A percentile compares a stretch with the other conserved stretches of the same genome.
Conservation (phyloP, 2,113 vertebrate genomes). For the Brachypodius melanocephalos region DNA sequence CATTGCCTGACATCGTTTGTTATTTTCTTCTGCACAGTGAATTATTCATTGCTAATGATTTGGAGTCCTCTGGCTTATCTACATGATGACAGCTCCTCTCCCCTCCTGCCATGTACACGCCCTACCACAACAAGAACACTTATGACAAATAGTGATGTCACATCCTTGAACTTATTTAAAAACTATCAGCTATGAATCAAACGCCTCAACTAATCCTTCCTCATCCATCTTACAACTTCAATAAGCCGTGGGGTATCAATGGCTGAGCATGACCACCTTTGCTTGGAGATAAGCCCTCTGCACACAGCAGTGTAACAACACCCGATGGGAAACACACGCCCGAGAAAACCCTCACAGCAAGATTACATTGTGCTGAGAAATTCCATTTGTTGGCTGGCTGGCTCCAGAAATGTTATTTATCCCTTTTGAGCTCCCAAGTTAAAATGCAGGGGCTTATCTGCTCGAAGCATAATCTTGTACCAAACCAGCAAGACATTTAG, state of each 20-base stretch:
- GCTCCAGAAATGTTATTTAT: constrained; percentile 45
- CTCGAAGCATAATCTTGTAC: constrained; percentile 22
- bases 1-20: not conserved
- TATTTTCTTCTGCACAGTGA: not conserved
- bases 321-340: not conserved
- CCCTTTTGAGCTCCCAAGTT: constrained; percentile 31
- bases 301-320: not conserved
- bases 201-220: not conserved
- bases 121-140: not conserved
- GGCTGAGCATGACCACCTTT: not conserved
- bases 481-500: constrained; percentile 11
- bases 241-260: not conserved
- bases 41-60: constrained; percentile 45
- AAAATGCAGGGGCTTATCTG: constrained; percentile 45
- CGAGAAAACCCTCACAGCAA: not conserved
- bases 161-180: not conserved
- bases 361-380: constrained; percentile 19
- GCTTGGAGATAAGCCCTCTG: not conserved
- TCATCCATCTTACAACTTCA: not conserved
- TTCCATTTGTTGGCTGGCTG: constrained; percentile 32
- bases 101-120: not conserved
- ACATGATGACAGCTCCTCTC: not conserved
- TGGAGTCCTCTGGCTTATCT: constrained; percentile 5
- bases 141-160: constrained; percentile 33
- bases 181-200: not conserved